Evolutionary conservation across 2,888 invertebrate genomes (phyloP).

Genomic region (Diarsia dahlii): DNA sequence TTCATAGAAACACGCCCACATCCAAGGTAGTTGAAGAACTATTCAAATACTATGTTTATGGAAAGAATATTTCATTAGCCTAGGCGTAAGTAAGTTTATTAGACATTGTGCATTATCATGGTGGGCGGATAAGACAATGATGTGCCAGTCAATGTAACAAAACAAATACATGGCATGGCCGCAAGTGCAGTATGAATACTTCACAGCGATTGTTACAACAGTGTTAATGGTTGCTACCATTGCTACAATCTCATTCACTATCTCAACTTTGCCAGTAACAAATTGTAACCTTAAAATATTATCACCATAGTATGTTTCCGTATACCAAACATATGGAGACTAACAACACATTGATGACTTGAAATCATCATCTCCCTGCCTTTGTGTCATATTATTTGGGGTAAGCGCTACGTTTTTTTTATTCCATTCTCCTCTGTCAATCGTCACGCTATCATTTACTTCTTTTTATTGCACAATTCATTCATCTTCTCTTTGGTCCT

Average conservation of each 20-base stretch:
- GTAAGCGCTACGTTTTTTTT: too few species aligned
- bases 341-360: not conserved
- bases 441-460: too few species aligned
- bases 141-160: conserved; percentile 13
- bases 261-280: not conserved
- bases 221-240: conserved; percentile 1
- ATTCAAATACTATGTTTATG: conserved; percentile 27
- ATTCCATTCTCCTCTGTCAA: too few species aligned
- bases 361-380: too few species aligned
- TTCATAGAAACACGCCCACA: conserved; percentile 36
- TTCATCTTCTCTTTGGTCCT: too few species aligned
- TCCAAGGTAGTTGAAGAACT: not conserved
- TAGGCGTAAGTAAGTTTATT: conserved; percentile 13
- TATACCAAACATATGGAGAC: not conserved
- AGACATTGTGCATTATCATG: conserved; percentile 8
- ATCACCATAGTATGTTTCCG: not conserved
- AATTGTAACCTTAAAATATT: not conserved
- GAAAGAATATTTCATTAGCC: conserved; percentile 19
- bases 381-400: too few species aligned
- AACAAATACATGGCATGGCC: conserved; percentile 26
- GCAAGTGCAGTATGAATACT: conserved; percentile 21
- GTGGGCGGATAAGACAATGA: conserved; percentile 45
- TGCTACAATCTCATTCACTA: not conserved
- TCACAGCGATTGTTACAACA: conserved; percentile 28
- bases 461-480: too few species aligned